Evolutionary conservation across 2,888 invertebrate genomes (phyloP).

Genomic region (Lasius platythorax): DNA sequence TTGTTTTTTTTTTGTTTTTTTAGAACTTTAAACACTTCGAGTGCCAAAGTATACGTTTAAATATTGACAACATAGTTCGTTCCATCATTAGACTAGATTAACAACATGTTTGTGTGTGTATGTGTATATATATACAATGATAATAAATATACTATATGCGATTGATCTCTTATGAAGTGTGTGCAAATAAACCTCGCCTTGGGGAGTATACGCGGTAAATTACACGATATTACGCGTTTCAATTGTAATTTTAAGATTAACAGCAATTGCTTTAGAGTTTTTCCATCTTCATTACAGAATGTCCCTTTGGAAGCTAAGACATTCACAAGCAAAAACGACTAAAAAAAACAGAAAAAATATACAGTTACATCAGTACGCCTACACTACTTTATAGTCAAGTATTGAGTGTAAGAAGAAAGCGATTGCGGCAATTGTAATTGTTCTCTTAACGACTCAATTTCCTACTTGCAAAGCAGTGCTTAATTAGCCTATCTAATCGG

Average conservation of each 20-base stretch:
- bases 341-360: conserved; percentile 60
- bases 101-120: conserved; percentile 29
- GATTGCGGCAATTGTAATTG: conserved; percentile 52
- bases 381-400: conserved; percentile 57
- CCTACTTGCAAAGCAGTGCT: conserved; percentile 57
- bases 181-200: conserved; percentile 71
- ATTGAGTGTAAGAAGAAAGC: conserved; percentile 54
- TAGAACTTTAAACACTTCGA: conserved; percentile 24
- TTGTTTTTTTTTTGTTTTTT: background rate
- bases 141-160: conserved; percentile 35
- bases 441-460: conserved; percentile 57
- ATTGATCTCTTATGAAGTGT: conserved; percentile 29
- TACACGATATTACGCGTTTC: conserved; percentile 46
- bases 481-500: conserved; percentile 64
- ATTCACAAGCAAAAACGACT: conserved; percentile 55
- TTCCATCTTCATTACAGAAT: conserved; percentile 66
- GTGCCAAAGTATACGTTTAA: conserved; percentile 44
- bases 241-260: conserved; percentile 61
- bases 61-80: conserved; percentile 53
- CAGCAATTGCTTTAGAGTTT: conserved; percentile 71
- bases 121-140: conserved; percentile 60
- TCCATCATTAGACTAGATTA: conserved; percentile 58
- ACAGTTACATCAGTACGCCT: conserved; percentile 57
- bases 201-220: conserved; percentile 58
- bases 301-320: conserved; percentile 59